phyloP scores from a whole-genome alignment of 2,888 invertebrate genomes.

The Dilophus febrilis region DNA sequence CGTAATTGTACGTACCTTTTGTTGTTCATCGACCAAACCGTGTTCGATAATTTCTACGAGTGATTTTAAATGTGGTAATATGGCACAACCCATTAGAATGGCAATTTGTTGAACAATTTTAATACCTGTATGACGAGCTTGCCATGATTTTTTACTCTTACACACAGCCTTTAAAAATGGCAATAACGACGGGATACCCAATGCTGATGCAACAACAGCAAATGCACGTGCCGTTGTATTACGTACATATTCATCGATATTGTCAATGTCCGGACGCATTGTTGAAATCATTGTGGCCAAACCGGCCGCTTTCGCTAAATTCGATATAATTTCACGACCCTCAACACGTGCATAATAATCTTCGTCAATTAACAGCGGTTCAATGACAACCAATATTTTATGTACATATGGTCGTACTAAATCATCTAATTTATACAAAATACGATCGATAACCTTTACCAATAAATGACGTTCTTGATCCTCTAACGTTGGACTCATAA shows the following conservation, averaged over 20 bases:
- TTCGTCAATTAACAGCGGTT: slow-evolving; percentile 95
- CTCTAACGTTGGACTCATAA: slow-evolving; percentile 99
- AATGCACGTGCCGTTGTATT: slow-evolving; percentile 99
- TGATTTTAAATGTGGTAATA: slow-evolving; percentile 92
- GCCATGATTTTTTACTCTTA: slow-evolving; percentile 99
- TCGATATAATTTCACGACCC: slow-evolving; percentile 97
- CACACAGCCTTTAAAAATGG: slow-evolving; percentile 99
- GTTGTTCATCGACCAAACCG: slow-evolving; percentile 95
- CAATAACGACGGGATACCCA: slow-evolving; percentile 89
- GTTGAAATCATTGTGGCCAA: slow-evolving; percentile 99
- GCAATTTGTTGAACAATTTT: slow-evolving; percentile 99
- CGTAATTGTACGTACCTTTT: slow-evolving; percentile 97
- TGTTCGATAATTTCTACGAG: slow-evolving; percentile 99
- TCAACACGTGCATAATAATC: slow-evolving; percentile 99
- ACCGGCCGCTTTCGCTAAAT: slow-evolving; percentile 97
- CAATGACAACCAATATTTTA: slow-evolving; percentile 98
- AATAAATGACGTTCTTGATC: slow-evolving; percentile 98
- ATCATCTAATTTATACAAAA: slow-evolving; percentile 95
- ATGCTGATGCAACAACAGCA: slow-evolving; percentile 98
- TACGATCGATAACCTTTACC: slow-evolving; percentile 97
- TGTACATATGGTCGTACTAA: slow-evolving; percentile 97
- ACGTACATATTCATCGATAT: slow-evolving; percentile 97
- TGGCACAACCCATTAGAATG: slow-evolving; percentile 98
- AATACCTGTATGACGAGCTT: slow-evolving; percentile 93
- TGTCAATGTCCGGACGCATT: slow-evolving; percentile 99